Evolutionary conservation across 2,113 vertebrate genomes (phyloP).

Genomic region (Micronycteris hirsuta): DNA sequence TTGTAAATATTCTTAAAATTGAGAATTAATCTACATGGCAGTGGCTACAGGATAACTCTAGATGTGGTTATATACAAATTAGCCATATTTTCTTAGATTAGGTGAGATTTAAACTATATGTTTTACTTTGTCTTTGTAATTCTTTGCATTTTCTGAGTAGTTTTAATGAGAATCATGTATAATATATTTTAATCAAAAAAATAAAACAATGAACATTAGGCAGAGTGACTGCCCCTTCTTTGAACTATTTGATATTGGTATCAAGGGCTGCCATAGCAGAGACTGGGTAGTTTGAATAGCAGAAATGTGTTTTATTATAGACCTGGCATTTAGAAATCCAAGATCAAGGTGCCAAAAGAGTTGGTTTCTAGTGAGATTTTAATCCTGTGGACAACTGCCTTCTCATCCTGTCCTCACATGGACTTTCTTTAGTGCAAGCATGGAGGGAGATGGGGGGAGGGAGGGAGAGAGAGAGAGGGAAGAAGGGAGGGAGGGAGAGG

Average conservation of each 20-base stretch:
- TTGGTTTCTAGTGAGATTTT: not conserved
- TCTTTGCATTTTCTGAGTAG: not conserved
- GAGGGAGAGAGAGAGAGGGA: too few relatives aligned
- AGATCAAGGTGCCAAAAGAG: not conserved
- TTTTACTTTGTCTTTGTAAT: not conserved
- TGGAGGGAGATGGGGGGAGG: too few relatives aligned
- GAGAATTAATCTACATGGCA: not conserved
- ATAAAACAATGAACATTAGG: not conserved
- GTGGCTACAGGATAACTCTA: not conserved
- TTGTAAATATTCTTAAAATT: not conserved
- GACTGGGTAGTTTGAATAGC: not conserved
- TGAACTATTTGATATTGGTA: not conserved
- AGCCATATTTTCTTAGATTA: not conserved
- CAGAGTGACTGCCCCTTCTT: not conserved
- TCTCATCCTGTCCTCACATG: too few relatives aligned
- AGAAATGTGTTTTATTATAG: not conserved
- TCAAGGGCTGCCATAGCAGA: not conserved
- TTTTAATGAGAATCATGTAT: not conserved
- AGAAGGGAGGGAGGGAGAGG: too few relatives aligned
- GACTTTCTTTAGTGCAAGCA: too few relatives aligned
- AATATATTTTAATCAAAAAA: not conserved
- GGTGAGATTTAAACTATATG: not conserved
- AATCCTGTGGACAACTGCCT: too few relatives aligned
- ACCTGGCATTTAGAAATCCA: not conserved
- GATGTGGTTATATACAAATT: not conserved